Evolutionary conservation across 2,888 invertebrate genomes (phyloP).

Genomic region (Diloba caeruleocephala): DNA sequence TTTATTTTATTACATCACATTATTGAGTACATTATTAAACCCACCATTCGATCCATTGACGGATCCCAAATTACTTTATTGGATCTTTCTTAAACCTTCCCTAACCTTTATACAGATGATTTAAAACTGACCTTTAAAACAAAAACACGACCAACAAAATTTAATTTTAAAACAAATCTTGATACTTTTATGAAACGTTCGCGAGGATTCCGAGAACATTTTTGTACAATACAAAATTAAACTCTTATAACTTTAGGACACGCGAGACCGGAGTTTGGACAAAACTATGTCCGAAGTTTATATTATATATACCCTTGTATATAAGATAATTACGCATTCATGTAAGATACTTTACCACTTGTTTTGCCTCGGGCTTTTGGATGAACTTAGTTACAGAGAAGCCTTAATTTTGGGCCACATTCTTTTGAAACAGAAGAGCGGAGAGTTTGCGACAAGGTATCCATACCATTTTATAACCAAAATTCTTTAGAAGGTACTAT

Average conservation of each 20-base stretch:
- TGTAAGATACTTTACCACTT: slow-evolving; percentile 17
- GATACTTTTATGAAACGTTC: neutral
- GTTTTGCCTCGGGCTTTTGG: slow-evolving; percentile 5
- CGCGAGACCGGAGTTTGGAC: slow-evolving; percentile 7
- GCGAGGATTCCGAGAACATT: neutral
- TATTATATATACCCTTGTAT: slow-evolving; percentile 7
- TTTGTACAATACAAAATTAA: slow-evolving; percentile 11
- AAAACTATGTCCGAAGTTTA: slow-evolving; percentile 19
- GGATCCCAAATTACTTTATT: too few species aligned
- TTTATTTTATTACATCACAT: too few species aligned
- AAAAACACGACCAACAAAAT: too few species aligned
- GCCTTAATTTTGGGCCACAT: slow-evolving; percentile 2
- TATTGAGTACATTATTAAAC: too few species aligned
- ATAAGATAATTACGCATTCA: slow-evolving; percentile 29
- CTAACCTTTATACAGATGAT: too few species aligned
- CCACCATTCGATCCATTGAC: too few species aligned
- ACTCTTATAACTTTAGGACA: slow-evolving; percentile 1
- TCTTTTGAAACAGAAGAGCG: neutral
- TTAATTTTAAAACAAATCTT: slow-evolving; percentile 3
- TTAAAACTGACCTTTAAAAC: too few species aligned
- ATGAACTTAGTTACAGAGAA: neutral
- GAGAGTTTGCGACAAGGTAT: neutral
- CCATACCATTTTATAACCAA: too few species aligned
- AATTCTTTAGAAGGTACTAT: too few species aligned
- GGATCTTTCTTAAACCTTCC: too few species aligned